A percentile compares a stretch with the other conserved stretches of the same genome.
phyloP scores from a whole-genome alignment of 2,888 invertebrate species.

The Xylota sylvarum region DNA sequence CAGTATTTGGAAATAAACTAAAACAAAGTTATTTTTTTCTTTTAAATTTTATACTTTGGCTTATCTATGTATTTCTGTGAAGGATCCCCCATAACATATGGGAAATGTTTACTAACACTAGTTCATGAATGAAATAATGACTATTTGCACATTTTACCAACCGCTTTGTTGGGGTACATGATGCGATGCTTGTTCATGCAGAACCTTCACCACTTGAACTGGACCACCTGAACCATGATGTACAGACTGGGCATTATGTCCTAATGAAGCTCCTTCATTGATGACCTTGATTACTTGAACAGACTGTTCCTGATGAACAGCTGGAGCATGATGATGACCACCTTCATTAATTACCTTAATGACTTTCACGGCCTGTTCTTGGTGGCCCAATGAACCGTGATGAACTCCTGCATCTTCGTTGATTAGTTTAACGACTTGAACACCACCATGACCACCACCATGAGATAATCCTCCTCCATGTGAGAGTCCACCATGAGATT shows the following conservation, averaged over 20 bases:
- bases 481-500: conserved; percentile 15
- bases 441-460: conserved; percentile 30
- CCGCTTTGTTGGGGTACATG: conserved; percentile 8
- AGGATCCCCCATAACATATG: conserved; percentile 37
- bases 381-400: conserved; percentile 27
- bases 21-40: background rate
- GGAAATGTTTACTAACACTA: conserved; percentile 1
- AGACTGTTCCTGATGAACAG: background rate
- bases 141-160: conserved; percentile 34
- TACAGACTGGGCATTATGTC: conserved; percentile 23
- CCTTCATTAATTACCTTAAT: conserved; percentile 36
- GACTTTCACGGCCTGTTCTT: conserved; percentile 7
- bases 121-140: conserved; percentile 15
- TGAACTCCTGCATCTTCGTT: conserved; percentile 26
- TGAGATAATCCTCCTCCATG: conserved; percentile 36
- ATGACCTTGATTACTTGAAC: conserved; percentile 36
- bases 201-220: conserved; percentile 36
- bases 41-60: conserved; percentile 34
- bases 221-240: conserved; percentile 43
- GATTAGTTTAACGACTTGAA: conserved; percentile 23
- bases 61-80: conserved; percentile 33
- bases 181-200: conserved; percentile 39
- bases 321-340: conserved; percentile 12
- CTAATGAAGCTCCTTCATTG: conserved; percentile 8
- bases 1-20: no score